Base-by-base conservation (phyloP, 2,797 vertebrate species). In the Spondyliosoma cantharus region DNA sequence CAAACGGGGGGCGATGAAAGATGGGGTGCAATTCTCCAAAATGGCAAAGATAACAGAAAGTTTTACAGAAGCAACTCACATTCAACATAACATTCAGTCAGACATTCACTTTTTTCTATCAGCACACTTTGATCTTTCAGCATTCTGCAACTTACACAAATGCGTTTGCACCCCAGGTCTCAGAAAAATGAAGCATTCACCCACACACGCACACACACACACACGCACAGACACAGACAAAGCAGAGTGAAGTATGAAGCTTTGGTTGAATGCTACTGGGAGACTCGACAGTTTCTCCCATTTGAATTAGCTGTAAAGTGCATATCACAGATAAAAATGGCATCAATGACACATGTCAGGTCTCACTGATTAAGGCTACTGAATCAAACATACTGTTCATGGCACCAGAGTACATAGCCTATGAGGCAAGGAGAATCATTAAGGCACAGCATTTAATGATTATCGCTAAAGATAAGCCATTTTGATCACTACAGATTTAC, bases 201-300 rank as follows among this genome's bases (percentile, higher is more conserved):
- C 8, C 83, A 57, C 62, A 71, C 76, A 69, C 13, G 32, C 77
- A 74, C 56, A 82, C 71, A 69, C 67, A 76, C 70, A 42, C 74
- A 71, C 57, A 59, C 25, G 14, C 45, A 42, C 65, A 53, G 48
- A 58, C 42, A 73, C 69, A 76, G 49, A 82, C 67, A 82, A 22
- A 84, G 78, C 81, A 88, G 87, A 93, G 83, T 91, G 90, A 92
- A 90, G 86, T 85, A 85, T 92, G 90, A 95, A 95, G 95, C 92
- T 95, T 95, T 95, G 94, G 94, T 94, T 94, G 93, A 92, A 94
- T 95, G 95, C 95, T 96, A 95, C 94, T 85, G 90, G 90, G 93
- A 93, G 89, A 87, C 57, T 52, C 71, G 82, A 91, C 80, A 80
- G 59, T 72, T 89, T 89, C 85, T 93, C 93, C 92, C 92, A 75